These are phyloP conservation scores for Blennius ocellaris DNA, from an alignment of 2,113 vertebrate species.

Conservation along the genomic window DNA sequence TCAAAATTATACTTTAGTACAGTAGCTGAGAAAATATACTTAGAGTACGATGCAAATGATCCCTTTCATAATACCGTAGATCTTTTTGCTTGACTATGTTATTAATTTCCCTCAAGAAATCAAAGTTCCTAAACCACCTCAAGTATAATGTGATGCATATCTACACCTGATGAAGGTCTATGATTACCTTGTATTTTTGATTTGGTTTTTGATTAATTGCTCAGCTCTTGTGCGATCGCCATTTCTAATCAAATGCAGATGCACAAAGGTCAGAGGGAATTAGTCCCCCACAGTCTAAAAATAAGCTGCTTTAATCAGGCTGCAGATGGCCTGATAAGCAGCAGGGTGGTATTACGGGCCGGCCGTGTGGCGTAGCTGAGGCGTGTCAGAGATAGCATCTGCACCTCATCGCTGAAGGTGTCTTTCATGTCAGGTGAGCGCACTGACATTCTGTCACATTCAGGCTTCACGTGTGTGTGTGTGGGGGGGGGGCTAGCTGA, in stretches of 20 bases:
- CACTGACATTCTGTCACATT: constrained; percentile 70
- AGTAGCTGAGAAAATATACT: too few species aligned
- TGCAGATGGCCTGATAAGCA: constrained; percentile 76
- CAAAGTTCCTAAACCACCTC: neutral
- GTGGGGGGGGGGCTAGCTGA: neutral
- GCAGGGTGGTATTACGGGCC: constrained; percentile 37
- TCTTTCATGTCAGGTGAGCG: constrained; percentile 69
- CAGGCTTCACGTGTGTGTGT: constrained; percentile 38
- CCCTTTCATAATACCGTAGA: too few species aligned
- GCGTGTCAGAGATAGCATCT: constrained; percentile 66
- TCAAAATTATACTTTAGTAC: too few species aligned
- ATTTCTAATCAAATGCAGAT: constrained; percentile 69
- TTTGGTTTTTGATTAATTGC: constrained; percentile 58
- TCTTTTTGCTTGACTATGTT: neutral
- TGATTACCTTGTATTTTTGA: constrained; percentile 34
- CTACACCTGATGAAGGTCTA: constrained; percentile 33
- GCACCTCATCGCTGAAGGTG: constrained; percentile 61
- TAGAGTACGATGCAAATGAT: too few species aligned
- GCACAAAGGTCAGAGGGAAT: constrained; percentile 74
- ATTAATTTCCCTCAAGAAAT: neutral
- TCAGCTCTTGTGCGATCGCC: constrained; percentile 38
- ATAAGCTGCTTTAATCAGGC: constrained; percentile 76
- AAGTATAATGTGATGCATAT: constrained; percentile 6
- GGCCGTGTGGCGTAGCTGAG: constrained; percentile 44
- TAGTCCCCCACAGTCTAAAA: constrained; percentile 55